Evolutionary conservation across 2,113 vertebrate genomes (phyloP).

Genomic region (Penelope pileata): DNA sequence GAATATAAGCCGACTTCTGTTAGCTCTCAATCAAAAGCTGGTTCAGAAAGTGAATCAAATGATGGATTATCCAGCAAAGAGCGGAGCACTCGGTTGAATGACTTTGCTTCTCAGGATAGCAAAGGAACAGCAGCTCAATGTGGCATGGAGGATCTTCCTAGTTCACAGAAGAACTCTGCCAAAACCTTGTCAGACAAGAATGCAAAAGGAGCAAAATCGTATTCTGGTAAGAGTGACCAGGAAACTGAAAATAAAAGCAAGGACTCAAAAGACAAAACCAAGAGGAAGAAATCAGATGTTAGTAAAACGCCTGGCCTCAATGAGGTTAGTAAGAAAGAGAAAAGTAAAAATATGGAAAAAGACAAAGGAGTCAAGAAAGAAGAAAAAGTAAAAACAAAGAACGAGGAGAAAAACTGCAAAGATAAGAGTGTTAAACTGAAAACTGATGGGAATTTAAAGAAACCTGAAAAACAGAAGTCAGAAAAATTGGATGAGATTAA

Average conservation of each 20-base stretch:
- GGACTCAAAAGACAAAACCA: constrained; percentile 51
- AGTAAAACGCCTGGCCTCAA: neutral
- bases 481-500: constrained; percentile 69
- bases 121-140: constrained; percentile 71
- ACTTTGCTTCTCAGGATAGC: constrained; percentile 14
- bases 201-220: neutral
- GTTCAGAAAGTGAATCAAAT: constrained; percentile 27
- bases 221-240: constrained; percentile 39
- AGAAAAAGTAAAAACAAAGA: constrained; percentile 63
- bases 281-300: constrained; percentile 48
- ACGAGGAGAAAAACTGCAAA: constrained; percentile 56
- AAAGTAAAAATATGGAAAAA: constrained; percentile 73
- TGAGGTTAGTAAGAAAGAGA: constrained; percentile 74
- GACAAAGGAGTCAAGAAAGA: constrained; percentile 67
- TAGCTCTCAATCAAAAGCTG: constrained; percentile 60
- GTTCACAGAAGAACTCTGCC: neutral
- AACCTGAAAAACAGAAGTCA: constrained; percentile 70
- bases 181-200: constrained; percentile 57
- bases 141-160: constrained; percentile 35
- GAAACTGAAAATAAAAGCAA: constrained; percentile 69
- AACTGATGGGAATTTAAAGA: constrained; percentile 63
- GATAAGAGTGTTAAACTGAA: constrained; percentile 57
- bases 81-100: neutral
- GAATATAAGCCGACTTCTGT: constrained; percentile 70
- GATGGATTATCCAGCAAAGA: neutral